Evolutionary conservation across 2,113 vertebrate genomes (phyloP), one percentile per base, ranked within the genome.

Genomic region (Cyanoderma ruficeps): DNA sequence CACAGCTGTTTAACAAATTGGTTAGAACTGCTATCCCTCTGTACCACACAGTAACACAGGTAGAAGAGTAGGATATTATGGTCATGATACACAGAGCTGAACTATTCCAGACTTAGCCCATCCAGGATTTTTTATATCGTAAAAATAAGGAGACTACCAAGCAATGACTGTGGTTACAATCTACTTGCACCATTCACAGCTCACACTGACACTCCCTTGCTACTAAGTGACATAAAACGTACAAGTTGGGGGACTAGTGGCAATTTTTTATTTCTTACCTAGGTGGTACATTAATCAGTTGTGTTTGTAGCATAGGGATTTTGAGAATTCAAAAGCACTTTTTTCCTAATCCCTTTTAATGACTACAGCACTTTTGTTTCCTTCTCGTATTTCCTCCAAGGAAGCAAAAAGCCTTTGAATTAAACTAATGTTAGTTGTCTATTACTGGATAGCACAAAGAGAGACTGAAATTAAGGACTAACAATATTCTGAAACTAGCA

Each of bases 321-420:
- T 80, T 71, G 23, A 81, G n/a, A 94, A 72, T 90, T 81, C n/a
- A 63, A 82, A 94, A 93, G 33, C 33, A 22, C 5, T 59, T 59
- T 84, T 72, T 33, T 4, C 35, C 11, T 83, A 71, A 81, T 83
- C 27, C 11, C 8, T 87, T 92, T 81, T 95, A 75, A 71, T 59
- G 65, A 61, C n/a, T 64, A n/a, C 28, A 91, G 41, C 74, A n/a
- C 47, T 90, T 87, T 83, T 80, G 56, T 90, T 88, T 90, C 44
- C 60, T 83, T 87, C 28, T 81, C 75, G 50, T 77, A 52, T 86
- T 90, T 78, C 56, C 79, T 83, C 69, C 89, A 63, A 92, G 94
- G 89, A 84, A 91, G 76, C 31, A 86, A 76, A 82, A 79, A 15
- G 15, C 39, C 67, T 96, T 89, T 85, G 77, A 96, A 81, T 88